Percentiles rank a stretch among this genome's conserved stretches.
phyloP scores from a whole-genome alignment of 2,113 vertebrate species.

The Epinephelus lanceolatus region DNA sequence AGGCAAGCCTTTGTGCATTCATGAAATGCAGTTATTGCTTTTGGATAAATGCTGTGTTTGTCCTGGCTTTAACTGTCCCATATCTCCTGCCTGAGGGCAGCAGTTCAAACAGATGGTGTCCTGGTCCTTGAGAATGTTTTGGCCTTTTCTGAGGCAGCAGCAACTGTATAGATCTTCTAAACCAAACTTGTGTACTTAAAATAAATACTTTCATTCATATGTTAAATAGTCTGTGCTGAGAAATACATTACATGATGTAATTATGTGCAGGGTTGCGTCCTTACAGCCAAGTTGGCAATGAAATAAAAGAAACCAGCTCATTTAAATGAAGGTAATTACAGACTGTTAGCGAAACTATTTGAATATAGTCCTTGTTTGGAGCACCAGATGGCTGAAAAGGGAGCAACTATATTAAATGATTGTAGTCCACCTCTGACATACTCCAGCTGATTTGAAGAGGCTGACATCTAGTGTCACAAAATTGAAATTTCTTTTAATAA shows the following conservation, averaged over 20 bases:
- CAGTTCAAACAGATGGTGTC: too few relatives aligned
- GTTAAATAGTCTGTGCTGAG: background rate
- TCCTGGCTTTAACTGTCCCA: too few relatives aligned
- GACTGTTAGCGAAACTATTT: too few relatives aligned
- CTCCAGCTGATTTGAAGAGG: constrained; percentile 48
- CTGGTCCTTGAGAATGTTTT: too few relatives aligned
- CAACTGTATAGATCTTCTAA: too few relatives aligned
- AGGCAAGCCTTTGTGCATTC: too few relatives aligned
- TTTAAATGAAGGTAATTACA: background rate
- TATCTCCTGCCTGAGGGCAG: too few relatives aligned
- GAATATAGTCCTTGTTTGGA: constrained; percentile 59
- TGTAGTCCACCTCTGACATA: background rate
- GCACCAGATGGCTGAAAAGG: constrained; percentile 82
- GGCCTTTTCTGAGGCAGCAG: too few relatives aligned
- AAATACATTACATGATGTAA: background rate
- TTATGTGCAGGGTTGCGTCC: too few relatives aligned
- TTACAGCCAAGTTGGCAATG: background rate
- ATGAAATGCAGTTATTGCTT: too few relatives aligned
- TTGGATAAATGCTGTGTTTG: too few relatives aligned
- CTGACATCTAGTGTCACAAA: constrained; percentile 75
- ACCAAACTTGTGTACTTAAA: background rate
- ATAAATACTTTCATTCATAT: background rate
- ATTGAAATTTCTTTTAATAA: constrained; percentile 17
- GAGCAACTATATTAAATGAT: background rate
- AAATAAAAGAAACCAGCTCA: background rate